phyloP scores from a whole-genome alignment of 2,888 invertebrate genomes.

The Drosophila neonasuta region DNA sequence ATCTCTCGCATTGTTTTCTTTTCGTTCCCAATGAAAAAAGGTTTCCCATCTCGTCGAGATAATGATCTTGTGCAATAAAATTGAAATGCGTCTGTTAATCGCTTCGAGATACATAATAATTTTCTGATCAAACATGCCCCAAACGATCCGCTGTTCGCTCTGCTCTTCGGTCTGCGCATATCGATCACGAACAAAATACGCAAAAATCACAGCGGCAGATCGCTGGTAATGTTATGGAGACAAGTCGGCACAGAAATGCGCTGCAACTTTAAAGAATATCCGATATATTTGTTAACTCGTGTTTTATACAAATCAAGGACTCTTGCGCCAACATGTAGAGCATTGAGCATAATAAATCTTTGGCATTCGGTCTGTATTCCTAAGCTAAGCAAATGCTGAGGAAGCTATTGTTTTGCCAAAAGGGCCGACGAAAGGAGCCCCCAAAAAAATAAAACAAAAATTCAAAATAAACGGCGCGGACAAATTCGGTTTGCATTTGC shows the following conservation, averaged over 20 bases:
- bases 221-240: not conserved
- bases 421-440: conserved; percentile 51
- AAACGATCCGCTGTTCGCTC: conserved; percentile 24
- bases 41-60: conserved; percentile 54
- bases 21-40: conserved; percentile 27
- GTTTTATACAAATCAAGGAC: not conserved
- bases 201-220: conserved; percentile 66
- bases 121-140: conserved; percentile 62
- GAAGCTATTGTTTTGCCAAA: conserved; percentile 66
- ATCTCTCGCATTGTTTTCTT: conserved; percentile 20
- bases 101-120: conserved; percentile 76
- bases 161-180: conserved; percentile 52
- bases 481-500: conserved; percentile 55
- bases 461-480: conserved; percentile 28
- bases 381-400: conserved; percentile 58
- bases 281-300: not conserved
- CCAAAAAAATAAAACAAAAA: conserved; percentile 9
- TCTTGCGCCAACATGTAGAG: conserved; percentile 49
- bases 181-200: conserved; percentile 68
- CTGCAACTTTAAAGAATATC: conserved; percentile 1
- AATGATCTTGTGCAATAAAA: conserved; percentile 76
- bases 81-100: conserved; percentile 75
- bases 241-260: conserved; percentile 13
- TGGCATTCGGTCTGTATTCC: conserved; percentile 31
- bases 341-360: conserved; percentile 65